A percentile compares a stretch with the other conserved stretches of the same genome.
phyloP scores from a whole-genome alignment of 2,888 invertebrate species.

The Ennomos erosarius region DNA sequence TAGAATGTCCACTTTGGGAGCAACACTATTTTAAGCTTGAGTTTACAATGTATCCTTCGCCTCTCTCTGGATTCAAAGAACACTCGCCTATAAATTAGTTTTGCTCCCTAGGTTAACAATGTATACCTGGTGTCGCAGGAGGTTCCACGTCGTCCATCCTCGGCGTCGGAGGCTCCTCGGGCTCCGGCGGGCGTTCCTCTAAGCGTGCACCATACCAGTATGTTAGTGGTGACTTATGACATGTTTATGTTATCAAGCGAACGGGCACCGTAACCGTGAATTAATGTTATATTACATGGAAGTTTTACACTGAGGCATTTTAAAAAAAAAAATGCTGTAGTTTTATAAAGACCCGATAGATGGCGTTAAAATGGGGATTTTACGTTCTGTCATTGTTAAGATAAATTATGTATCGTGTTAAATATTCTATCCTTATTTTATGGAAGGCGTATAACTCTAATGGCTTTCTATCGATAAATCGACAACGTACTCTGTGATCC shows the following conservation, averaged over 20 bases:
- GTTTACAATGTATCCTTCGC: background rate
- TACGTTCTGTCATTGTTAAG: no score
- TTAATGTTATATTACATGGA: background rate
- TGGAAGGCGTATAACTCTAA: no score
- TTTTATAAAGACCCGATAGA: no score
- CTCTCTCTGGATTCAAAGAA: no score
- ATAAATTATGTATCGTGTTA: no score
- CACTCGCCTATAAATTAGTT: no score
- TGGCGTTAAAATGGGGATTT: no score
- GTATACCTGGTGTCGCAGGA: conserved; percentile 75
- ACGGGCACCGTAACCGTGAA: conserved; percentile 14
- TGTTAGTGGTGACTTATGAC: conserved; percentile 36
- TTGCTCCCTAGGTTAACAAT: background rate
- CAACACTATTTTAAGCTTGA: conserved; percentile 1
- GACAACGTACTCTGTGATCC: no score
- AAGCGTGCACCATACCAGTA: conserved; percentile 52
- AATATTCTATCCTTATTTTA: no score
- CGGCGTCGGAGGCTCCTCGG: conserved; percentile 58
- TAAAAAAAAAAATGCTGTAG: no score
- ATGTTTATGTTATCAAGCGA: conserved; percentile 13
- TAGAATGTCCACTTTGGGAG: background rate
- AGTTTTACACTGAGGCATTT: no score
- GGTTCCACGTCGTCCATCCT: conserved; percentile 64
- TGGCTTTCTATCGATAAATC: no score
- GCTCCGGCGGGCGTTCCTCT: conserved; percentile 62